Evolutionary conservation across 2,113 vertebrate species (phyloP), one percentile per base, ranked within the genome.

Genomic region (Osmerus eperlanus): DNA sequence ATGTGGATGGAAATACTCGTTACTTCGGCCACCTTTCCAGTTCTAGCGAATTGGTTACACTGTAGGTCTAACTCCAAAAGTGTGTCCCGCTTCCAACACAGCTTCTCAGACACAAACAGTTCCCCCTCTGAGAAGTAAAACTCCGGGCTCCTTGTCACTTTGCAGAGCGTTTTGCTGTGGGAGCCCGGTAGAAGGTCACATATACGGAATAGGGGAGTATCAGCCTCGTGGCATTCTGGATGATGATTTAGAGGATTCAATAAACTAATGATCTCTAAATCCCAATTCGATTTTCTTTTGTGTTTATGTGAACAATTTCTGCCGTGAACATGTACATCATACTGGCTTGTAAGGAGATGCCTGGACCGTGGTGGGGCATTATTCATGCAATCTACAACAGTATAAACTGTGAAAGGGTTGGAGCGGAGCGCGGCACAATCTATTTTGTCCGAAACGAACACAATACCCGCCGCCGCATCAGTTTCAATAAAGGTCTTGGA

Each of bases 401-500:
- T 88, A 88, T 84, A 89, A 65, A 93, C 36, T 2, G 84, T 79
- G 75, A 93, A 91, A 3, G 92, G 93, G 81, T 93, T 92, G 11
- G 75, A 76, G 36, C 68, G 83, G 69, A 92, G 58, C 23, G 75
- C 23, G 61, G 75, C 5, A 75, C 93, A 93, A 71, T 79, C 75
- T 70, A 90, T 51, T 2, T 70, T 68, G 61, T 72, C 80, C 6
- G 89, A 90, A 3, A 91, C 69, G 8, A 85, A 83, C 68, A 93
- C 86, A 0, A 68, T 36, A 4, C 90, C 90, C 52, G 74, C 77
- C 0, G 78, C 75, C 4, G 81, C 32, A 78, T 92, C 86, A 0
- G 84, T 82, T 25, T 81, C 77, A 72, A 93, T 51, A 2, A 91
- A 92, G 19, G 71, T 80, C 68, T 80, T 51, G 0, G 89, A 71